phyloP scores from a whole-genome alignment of 2,113 vertebrate genomes.

The Periophthalmus modestus region DNA sequence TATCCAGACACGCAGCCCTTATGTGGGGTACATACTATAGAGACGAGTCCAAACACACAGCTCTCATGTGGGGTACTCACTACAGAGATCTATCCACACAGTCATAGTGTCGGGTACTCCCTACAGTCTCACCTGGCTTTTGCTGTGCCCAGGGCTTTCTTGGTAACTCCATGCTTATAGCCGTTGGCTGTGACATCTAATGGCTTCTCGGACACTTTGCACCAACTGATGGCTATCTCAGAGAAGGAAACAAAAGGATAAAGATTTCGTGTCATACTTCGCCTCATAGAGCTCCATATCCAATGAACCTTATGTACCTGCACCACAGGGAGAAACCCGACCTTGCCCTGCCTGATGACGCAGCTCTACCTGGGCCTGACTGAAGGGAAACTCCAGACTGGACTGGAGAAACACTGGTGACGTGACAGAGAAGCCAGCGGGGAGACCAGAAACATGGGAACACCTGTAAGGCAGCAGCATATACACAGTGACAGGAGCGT shows the following conservation, averaged over 20 bases:
- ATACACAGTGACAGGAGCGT: neutral
- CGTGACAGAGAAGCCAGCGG: conserved; percentile 78
- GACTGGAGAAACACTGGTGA: conserved; percentile 82
- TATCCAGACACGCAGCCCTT: neutral
- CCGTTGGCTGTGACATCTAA: conserved; percentile 93
- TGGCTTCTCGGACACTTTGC: conserved; percentile 83
- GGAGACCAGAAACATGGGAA: conserved; percentile 74
- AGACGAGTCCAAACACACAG: neutral
- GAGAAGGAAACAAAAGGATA: neutral
- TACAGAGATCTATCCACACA: neutral
- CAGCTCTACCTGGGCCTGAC: conserved; percentile 74
- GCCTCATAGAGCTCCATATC: neutral
- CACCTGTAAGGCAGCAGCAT: conserved; percentile 73
- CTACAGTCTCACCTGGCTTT: conserved; percentile 81
- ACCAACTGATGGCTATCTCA: conserved; percentile 91
- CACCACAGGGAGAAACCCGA: conserved; percentile 85
- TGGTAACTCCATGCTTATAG: conserved; percentile 91
- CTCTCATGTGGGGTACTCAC: neutral
- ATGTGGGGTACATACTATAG: neutral
- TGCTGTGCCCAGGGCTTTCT: conserved; percentile 78
- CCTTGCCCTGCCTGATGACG: conserved; percentile 57
- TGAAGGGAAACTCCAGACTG: conserved; percentile 82
- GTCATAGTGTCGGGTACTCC: neutral
- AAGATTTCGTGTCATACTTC: neutral
- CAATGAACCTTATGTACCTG: conserved; percentile 74